A percentile compares a stretch with the other conserved stretches of the same genome.
These are phyloP conservation scores for Drosophila nasuta DNA, from an alignment of 1,140 invertebrate genomes.

Conservation along the genomic window DNA sequence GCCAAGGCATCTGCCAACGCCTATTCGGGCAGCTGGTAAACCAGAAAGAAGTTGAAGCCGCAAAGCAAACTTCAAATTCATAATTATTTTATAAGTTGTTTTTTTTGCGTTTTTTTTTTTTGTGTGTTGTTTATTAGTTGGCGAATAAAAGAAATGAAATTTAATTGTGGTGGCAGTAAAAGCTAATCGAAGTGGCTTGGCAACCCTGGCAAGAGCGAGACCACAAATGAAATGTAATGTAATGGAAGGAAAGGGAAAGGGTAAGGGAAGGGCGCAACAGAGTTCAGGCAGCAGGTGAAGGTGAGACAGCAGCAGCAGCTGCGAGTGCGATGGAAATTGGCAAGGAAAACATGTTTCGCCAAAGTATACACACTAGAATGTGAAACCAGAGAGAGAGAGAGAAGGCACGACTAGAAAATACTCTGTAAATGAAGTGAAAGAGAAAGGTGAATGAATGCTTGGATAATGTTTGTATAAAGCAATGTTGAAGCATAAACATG, in stretches of 20 bases:
- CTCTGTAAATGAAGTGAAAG: background rate
- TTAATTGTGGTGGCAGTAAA: background rate
- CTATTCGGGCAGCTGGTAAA: slow-evolving; percentile 55
- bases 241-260: background rate
- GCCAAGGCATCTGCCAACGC: slow-evolving; percentile 69
- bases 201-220: background rate
- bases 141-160: slow-evolving; percentile 16
- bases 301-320: background rate
- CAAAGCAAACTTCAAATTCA: slow-evolving; percentile 6
- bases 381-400: background rate
- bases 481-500: too few relatives aligned
- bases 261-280: background rate
- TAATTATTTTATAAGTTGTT: slow-evolving; percentile 12
- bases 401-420: background rate
- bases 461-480: too few relatives aligned
- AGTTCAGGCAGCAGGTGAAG: background rate
- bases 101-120: slow-evolving; percentile 9
- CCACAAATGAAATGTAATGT: too few relatives aligned
- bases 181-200: background rate
- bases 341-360: slow-evolving; percentile 36
- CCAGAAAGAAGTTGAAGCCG: background rate
- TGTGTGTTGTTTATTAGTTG: slow-evolving; percentile 1
- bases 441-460: background rate
- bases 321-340: slow-evolving; percentile 4
- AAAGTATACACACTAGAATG: slow-evolving; percentile 1